Evolutionary conservation across 2,888 invertebrate genomes (phyloP).

Genomic region (Hypena proboscidalis): DNA sequence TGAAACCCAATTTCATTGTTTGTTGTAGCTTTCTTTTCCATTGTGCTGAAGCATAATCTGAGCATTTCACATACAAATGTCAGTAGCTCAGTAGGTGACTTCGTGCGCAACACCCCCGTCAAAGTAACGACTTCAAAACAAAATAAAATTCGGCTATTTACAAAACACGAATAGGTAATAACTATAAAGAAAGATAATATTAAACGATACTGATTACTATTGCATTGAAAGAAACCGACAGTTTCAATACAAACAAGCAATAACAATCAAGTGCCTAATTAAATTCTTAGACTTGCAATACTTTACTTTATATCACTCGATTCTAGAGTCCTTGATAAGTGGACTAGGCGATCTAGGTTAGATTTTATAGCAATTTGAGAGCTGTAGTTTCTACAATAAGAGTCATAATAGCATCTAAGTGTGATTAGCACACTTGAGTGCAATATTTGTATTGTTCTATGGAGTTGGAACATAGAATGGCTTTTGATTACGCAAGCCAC

Average conservation of each 20-base stretch:
- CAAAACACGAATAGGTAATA: constrained; percentile 9
- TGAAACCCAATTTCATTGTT: background rate
- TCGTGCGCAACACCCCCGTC: constrained; percentile 1
- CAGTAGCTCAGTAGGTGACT: background rate
- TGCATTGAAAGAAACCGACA: constrained; percentile 23
- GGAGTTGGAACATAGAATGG: constrained; percentile 28
- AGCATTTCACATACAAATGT: background rate
- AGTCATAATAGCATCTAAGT: background rate
- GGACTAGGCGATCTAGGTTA: constrained; percentile 1
- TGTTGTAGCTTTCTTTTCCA: constrained; percentile 14
- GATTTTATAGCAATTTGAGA: constrained; percentile 10
- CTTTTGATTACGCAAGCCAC: constrained; percentile 30
- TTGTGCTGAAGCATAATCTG: background rate
- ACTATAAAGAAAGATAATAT: constrained; percentile 10
- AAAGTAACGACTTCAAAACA: background rate
- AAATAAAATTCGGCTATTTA: constrained; percentile 6
- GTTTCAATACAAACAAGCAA: constrained; percentile 22
- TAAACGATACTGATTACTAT: constrained; percentile 10
- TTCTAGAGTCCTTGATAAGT: constrained; percentile 3
- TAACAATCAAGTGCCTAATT: constrained; percentile 20
- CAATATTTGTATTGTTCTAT: constrained; percentile 38
- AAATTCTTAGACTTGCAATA: constrained; percentile 23
- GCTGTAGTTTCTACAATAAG: constrained; percentile 5
- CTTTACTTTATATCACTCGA: constrained; percentile 15
- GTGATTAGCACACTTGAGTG: constrained; percentile 5